Percentiles rank a stretch among this genome's conserved stretches.
phyloP scores from a whole-genome alignment of 2,797 vertebrate species.

The Phoxinus dragarum region DNA sequence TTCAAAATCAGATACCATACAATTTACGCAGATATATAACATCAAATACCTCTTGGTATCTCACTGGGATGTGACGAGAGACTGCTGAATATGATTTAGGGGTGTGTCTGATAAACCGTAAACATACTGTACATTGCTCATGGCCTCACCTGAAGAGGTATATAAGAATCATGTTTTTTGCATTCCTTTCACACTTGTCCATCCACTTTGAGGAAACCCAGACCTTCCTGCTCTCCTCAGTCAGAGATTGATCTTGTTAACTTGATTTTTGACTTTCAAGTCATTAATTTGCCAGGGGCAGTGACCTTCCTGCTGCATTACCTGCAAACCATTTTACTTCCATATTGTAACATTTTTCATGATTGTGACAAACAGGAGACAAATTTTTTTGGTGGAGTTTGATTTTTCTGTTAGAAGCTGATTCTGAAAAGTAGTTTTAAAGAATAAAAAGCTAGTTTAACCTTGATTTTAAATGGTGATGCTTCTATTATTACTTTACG shows the following conservation, averaged over 20 bases:
- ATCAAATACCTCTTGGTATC: background rate
- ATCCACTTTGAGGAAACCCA: slow-evolving; percentile 60
- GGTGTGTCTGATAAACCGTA: background rate
- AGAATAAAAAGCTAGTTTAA: background rate
- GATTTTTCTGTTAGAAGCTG: background rate
- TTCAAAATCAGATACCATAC: slow-evolving; percentile 1
- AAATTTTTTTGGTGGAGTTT: too few species aligned
- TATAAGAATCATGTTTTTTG: background rate
- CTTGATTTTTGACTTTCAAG: background rate
- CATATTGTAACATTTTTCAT: background rate
- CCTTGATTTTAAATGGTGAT: background rate
- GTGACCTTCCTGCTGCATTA: background rate
- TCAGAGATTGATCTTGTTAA: slow-evolving; percentile 12
- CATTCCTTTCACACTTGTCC: slow-evolving; percentile 15
- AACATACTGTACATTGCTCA: background rate
- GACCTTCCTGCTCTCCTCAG: slow-evolving; percentile 8
- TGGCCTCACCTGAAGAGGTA: background rate
- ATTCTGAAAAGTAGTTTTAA: background rate
- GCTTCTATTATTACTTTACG: background rate
- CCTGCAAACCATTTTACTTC: background rate
- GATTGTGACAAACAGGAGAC: background rate
- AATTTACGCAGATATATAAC: background rate
- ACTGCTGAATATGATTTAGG: background rate
- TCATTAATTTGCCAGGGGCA: background rate
- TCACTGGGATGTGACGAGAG: background rate